Percentiles rank a stretch among this genome's conserved stretches.
Evolutionary conservation across 2,113 vertebrate species (phyloP).

Genomic region (Apaloderma vittatum): DNA sequence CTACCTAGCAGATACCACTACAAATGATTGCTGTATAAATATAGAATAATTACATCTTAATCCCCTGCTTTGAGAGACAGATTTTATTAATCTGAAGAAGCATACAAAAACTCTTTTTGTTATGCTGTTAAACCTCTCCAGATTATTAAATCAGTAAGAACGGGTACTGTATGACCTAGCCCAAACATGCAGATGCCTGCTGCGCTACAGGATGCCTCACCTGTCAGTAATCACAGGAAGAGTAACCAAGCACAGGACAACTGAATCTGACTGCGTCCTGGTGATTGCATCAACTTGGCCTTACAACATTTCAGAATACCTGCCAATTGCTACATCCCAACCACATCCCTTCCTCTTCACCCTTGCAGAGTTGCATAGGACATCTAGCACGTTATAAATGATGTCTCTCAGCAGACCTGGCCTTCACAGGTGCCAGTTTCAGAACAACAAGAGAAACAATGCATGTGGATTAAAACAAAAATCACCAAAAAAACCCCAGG

Average conservation of each 20-base stretch:
- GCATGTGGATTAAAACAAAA: neutral
- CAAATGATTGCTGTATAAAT: neutral
- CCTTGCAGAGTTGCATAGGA: neutral
- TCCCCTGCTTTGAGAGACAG: neutral
- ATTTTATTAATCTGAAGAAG: neutral
- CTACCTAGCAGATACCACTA: neutral
- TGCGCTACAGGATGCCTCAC: neutral
- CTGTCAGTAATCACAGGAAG: slow-evolving; percentile 17
- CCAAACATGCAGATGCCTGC: neutral
- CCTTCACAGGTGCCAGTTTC: neutral
- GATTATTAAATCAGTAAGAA: neutral
- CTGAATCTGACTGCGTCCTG: neutral
- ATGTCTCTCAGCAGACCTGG: neutral
- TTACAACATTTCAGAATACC: neutral
- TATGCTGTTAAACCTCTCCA: neutral
- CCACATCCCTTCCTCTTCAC: neutral
- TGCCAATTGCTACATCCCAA: neutral
- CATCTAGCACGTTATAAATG: neutral
- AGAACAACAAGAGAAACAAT: neutral
- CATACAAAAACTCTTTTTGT: neutral
- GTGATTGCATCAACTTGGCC: neutral
- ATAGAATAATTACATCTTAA: slow-evolving; percentile 23
- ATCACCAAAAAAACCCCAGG: no score
- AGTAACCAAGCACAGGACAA: neutral
- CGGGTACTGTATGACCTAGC: neutral